phyloP scores from a whole-genome alignment of 2,113 vertebrate species.

The Theristicus caerulescens region DNA sequence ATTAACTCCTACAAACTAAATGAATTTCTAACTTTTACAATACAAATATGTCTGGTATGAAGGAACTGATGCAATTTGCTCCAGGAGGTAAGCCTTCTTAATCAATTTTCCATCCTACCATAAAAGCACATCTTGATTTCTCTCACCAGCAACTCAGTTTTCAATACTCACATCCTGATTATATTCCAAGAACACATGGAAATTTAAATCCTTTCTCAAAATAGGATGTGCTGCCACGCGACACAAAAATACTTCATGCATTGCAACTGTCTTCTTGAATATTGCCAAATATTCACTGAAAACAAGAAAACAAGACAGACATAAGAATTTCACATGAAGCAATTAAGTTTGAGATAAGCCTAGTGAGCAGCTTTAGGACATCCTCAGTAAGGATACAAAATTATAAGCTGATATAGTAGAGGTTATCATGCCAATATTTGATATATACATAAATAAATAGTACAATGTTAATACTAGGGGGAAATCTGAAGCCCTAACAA shows the following conservation, averaged over 20 bases:
- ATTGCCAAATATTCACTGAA: conserved; percentile 97
- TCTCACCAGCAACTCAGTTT: conserved; percentile 15
- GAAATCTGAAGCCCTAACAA: conserved; percentile 24
- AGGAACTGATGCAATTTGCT: not conserved
- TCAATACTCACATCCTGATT: conserved; percentile 95
- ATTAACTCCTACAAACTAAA: not conserved
- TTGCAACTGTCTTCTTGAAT: conserved; percentile 99
- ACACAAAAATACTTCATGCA: conserved; percentile 99
- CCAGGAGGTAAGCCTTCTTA: conserved; percentile 38
- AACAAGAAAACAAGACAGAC: conserved; percentile 58
- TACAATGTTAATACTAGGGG: conserved; percentile 30
- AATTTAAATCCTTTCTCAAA: conserved; percentile 97
- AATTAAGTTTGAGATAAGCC: conserved; percentile 7
- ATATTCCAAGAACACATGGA: conserved; percentile 99
- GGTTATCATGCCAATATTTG: not conserved
- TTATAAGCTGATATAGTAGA: conserved; percentile 4
- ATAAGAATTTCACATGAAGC: conserved; percentile 9
- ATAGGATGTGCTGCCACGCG: conserved; percentile 96
- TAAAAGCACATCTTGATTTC: conserved; percentile 30
- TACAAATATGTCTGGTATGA: conserved; percentile 20
- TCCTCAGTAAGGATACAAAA: conserved; percentile 6
- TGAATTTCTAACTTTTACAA: not conserved
- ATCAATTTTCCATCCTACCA: conserved; percentile 28
- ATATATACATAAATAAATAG: not conserved
- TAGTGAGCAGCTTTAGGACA: conserved; percentile 24